phyloP scores from a whole-genome alignment of 2,797 vertebrate genomes.

The Pseudomugil gertrudae region DNA sequence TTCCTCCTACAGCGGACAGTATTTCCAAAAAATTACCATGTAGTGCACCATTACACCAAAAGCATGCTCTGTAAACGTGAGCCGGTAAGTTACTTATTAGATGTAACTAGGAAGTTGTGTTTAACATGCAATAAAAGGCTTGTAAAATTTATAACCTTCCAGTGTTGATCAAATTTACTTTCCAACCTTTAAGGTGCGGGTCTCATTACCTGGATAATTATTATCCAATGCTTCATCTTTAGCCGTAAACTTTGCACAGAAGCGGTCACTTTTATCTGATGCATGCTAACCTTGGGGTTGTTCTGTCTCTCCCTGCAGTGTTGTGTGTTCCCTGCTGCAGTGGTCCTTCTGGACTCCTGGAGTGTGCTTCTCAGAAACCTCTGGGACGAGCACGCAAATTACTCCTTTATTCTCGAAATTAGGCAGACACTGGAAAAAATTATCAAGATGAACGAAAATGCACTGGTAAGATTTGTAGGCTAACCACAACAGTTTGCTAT shows the following conservation, averaged over 20 bases:
- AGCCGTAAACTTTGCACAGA: background rate
- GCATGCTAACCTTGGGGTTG: conserved; percentile 12
- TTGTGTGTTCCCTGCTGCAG: conserved; percentile 80
- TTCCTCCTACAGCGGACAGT: conserved; percentile 70
- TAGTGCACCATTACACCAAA: conserved; percentile 77
- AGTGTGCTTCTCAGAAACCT: conserved; percentile 72
- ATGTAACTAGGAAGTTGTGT: conserved; percentile 9
- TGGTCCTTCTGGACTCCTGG: conserved; percentile 81
- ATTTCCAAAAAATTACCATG: conserved; percentile 82
- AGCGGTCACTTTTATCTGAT: background rate
- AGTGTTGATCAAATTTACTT: background rate
- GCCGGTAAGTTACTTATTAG: conserved; percentile 73
- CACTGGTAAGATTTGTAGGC: conserved; percentile 55
- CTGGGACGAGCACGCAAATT: conserved; percentile 76
- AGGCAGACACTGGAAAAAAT: conserved; percentile 71
- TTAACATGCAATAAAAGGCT: conserved; percentile 2
- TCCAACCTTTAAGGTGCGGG: background rate
- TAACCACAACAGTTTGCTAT: background rate
- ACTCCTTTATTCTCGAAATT: conserved; percentile 72
- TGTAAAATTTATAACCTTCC: background rate
- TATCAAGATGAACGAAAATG: conserved; percentile 60
- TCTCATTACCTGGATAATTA: background rate
- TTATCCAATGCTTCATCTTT: background rate
- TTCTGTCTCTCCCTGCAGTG: conserved; percentile 69
- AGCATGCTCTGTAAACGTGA: conserved; percentile 77